These are phyloP conservation scores for Apoderus coryli DNA, from an alignment of 2,888 invertebrate genomes.

Conservation along the genomic window DNA sequence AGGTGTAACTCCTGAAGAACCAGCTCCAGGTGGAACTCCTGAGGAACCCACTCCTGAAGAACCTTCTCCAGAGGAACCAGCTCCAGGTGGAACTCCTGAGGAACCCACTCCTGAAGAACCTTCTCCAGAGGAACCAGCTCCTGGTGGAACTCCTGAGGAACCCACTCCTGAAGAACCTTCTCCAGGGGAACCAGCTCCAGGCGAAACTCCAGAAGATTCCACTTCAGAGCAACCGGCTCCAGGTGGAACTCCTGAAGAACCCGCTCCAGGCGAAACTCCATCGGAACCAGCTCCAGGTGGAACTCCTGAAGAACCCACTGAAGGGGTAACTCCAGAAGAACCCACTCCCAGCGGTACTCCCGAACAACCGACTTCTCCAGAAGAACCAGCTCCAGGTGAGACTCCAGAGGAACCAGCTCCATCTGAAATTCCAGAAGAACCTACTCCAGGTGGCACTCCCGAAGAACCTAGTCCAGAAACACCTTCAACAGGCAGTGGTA, in stretches of 20 bases:
- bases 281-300: slow-evolving; percentile 1
- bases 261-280: background rate
- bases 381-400: too few relatives aligned
- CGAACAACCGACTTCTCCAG: too few relatives aligned
- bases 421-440: slow-evolving; percentile 9
- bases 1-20: too few relatives aligned
- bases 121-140: slow-evolving; percentile 16
- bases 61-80: slow-evolving; percentile 12
- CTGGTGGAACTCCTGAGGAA: slow-evolving; percentile 14
- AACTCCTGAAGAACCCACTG: slow-evolving; percentile 10
- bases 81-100: slow-evolving; percentile 6
- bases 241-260: slow-evolving; percentile 7
- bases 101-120: slow-evolving; percentile 13
- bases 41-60: too few relatives aligned
- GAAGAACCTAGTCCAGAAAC: slow-evolving; percentile 16
- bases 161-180: slow-evolving; percentile 13
- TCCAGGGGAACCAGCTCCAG: too few relatives aligned
- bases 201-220: slow-evolving; percentile 2
- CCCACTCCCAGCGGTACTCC: too few relatives aligned
- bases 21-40: too few relatives aligned
- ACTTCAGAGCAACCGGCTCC: slow-evolving; percentile 6
- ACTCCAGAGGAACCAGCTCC: slow-evolving; percentile 15
- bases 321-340: slow-evolving; percentile 8
- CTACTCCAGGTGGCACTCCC: too few relatives aligned
- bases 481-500: slow-evolving; percentile 10